A percentile compares a stretch with the other conserved stretches of the same genome.
Conservation (phyloP, 2,113 vertebrate species). For the Cervus canadensis region DNA sequence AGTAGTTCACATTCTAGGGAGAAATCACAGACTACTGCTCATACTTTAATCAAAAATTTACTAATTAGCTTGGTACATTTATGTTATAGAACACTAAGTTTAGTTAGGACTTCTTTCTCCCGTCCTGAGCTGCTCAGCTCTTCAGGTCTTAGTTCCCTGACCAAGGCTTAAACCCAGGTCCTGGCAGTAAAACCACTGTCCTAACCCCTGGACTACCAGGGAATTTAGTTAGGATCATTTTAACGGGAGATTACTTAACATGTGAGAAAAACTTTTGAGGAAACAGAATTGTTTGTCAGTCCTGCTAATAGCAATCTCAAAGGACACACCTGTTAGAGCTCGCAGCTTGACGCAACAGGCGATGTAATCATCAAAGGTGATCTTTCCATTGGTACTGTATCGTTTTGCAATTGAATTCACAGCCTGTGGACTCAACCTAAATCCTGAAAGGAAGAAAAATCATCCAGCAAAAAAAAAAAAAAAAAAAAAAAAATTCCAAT, state of each 20-base stretch:
- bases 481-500: neutral
- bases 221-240: neutral
- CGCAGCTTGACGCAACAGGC: constrained; percentile 91
- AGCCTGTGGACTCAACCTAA: constrained; percentile 90
- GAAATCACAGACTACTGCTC: neutral
- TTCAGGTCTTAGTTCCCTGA: neutral
- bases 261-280: neutral
- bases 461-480: neutral
- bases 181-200: neutral
- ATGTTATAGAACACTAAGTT: neutral
- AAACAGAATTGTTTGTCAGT: neutral
- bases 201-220: neutral
- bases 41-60: neutral
- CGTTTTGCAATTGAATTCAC: constrained; percentile 88
- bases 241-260: neutral
- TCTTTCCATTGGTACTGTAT: constrained; percentile 87
- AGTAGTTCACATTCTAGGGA: neutral
- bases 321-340: constrained; percentile 88
- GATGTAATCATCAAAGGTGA: constrained; percentile 94
- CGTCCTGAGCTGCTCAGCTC: neutral
- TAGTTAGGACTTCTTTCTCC: neutral
- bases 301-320: neutral
- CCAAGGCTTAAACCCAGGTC: neutral
- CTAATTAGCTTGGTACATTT: neutral
- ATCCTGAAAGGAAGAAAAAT: constrained; percentile 76